Percentiles rank a stretch among this genome's conserved stretches.
phyloP scores from a whole-genome alignment of 2,797 vertebrate genomes.

The Coendou prehensilis region DNA sequence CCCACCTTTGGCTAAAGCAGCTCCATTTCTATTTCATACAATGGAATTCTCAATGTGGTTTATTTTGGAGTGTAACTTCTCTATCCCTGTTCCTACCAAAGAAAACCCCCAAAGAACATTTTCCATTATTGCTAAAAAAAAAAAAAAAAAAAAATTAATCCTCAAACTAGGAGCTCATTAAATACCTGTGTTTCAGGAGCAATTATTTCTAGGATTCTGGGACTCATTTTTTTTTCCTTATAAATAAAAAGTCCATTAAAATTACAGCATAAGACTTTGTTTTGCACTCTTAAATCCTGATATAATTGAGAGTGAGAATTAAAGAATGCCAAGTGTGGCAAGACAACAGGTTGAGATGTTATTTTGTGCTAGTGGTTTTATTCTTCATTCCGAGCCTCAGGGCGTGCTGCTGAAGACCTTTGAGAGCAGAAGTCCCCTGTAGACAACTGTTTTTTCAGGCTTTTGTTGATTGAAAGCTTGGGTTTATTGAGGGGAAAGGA shows the following conservation, averaged over 20 bases:
- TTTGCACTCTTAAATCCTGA: conserved; percentile 56
- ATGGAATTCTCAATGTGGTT: conserved; percentile 4
- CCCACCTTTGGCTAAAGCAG: background rate
- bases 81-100: background rate
- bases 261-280: conserved; percentile 62
- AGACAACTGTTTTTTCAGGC: conserved; percentile 74
- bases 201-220: conserved; percentile 64
- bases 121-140: background rate
- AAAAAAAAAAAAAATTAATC: conserved; percentile 23
- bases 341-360: conserved; percentile 3
- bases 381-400: background rate
- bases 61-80: conserved; percentile 26
- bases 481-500: conserved; percentile 31
- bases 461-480: conserved; percentile 55
- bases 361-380: conserved; percentile 20
- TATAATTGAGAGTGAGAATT: conserved; percentile 65
- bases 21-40: conserved; percentile 5
- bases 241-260: conserved; percentile 67
- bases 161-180: conserved; percentile 54
- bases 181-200: conserved; percentile 45
- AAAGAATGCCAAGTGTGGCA: conserved; percentile 29
- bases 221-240: conserved; percentile 39
- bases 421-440: background rate
- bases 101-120: background rate
- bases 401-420: background rate